Evolutionary conservation across 2,797 vertebrate species (phyloP).

Genomic region (Bufotes viridis): DNA sequence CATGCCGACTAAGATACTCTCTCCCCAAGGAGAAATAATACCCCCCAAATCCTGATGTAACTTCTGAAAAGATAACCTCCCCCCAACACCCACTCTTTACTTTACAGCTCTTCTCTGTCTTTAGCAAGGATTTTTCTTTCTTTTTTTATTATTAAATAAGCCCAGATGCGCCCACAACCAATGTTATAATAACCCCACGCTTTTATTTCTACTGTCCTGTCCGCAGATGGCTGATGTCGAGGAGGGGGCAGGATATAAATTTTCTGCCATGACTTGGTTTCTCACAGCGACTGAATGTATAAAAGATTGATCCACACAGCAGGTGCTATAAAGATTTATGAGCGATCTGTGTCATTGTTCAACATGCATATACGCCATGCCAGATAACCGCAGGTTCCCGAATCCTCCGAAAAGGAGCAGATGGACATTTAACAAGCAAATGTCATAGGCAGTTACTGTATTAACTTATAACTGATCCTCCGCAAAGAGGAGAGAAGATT

Average conservation of each 20-base stretch:
- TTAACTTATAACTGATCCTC: background rate
- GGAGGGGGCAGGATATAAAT: slow-evolving; percentile 18
- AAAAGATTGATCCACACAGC: slow-evolving; percentile 49
- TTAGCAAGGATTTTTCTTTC: too few relatives aligned
- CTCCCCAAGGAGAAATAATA: too few relatives aligned
- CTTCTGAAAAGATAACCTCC: too few relatives aligned
- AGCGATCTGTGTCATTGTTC: slow-evolving; percentile 39
- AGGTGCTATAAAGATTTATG: slow-evolving; percentile 49
- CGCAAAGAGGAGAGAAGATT: slow-evolving; percentile 22
- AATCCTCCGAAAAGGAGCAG: slow-evolving; percentile 18
- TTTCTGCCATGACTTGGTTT: slow-evolving; percentile 5
- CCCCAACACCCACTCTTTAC: background rate
- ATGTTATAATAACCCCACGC: background rate
- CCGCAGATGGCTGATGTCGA: slow-evolving; percentile 5
- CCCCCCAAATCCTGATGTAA: too few relatives aligned
- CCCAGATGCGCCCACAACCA: background rate
- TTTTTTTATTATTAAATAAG: background rate
- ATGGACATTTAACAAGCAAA: slow-evolving; percentile 53
- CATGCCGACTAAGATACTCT: too few relatives aligned
- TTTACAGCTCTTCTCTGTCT: background rate
- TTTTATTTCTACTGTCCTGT: slow-evolving; percentile 12
- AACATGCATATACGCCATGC: slow-evolving; percentile 24
- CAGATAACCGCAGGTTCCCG: slow-evolving; percentile 21
- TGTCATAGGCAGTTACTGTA: slow-evolving; percentile 18
- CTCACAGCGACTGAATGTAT: slow-evolving; percentile 37